phyloP scores from a whole-genome alignment of 2,797 vertebrate species.

The Melanotaenia parkinsoni region DNA sequence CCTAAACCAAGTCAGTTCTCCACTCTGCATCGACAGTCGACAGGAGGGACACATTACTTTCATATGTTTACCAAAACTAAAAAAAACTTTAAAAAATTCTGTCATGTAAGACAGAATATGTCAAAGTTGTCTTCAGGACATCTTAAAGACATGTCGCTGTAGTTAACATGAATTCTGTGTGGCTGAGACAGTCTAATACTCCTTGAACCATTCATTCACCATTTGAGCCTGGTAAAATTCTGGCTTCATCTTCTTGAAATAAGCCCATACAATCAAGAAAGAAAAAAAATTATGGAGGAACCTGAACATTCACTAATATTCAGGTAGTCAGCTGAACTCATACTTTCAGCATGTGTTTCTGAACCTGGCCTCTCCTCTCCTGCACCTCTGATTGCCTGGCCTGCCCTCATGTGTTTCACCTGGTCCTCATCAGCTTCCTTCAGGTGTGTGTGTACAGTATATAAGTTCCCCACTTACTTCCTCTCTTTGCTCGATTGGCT shows the following conservation, averaged over 20 bases:
- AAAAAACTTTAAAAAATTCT: not conserved
- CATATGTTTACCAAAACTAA: not conserved
- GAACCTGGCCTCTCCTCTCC: not conserved
- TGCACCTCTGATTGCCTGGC: too few relatives aligned
- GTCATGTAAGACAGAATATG: not conserved
- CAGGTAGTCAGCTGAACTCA: not conserved
- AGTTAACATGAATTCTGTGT: not conserved
- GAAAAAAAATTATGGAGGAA: not conserved
- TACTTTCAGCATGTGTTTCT: not conserved
- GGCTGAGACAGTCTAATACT: not conserved
- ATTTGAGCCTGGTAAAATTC: not conserved
- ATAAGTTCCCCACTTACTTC: too few relatives aligned
- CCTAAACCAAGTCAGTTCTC: slow-evolving; percentile 4
- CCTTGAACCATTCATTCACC: not conserved
- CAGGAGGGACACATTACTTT: slow-evolving; percentile 10
- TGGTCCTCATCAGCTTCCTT: too few relatives aligned
- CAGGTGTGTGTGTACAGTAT: too few relatives aligned
- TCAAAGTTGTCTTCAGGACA: not conserved
- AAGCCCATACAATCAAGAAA: not conserved
- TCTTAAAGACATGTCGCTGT: not conserved
- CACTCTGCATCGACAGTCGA: not conserved
- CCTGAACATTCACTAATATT: not conserved
- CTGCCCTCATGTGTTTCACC: too few relatives aligned
- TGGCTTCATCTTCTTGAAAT: not conserved
- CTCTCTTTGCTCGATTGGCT: too few relatives aligned